Evolutionary conservation across 1,140 invertebrate genomes (phyloP).

Genomic region (Wiebesia pumilae): DNA sequence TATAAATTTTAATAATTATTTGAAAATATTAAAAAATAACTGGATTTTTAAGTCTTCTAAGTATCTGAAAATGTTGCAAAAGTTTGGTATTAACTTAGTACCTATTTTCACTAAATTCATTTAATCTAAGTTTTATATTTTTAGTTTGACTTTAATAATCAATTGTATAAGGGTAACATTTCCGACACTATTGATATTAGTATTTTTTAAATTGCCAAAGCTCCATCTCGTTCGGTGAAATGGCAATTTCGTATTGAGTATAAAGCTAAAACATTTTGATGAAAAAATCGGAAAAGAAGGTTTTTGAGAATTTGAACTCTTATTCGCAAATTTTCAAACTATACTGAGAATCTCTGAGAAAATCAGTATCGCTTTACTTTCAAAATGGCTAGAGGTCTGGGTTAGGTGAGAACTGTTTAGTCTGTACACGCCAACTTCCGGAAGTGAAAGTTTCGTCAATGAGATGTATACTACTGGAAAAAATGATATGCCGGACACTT

Average conservation of each 20-base stretch:
- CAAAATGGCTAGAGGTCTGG: not conserved
- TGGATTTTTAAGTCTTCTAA: too few relatives aligned
- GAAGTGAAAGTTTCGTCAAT: conserved; percentile 51
- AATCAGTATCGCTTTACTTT: not conserved
- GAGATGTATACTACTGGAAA: conserved; percentile 31
- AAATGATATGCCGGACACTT: conserved; percentile 36
- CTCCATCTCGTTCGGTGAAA: too few relatives aligned
- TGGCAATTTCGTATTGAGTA: too few relatives aligned
- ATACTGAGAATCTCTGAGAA: not conserved
- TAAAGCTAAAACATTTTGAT: not conserved
- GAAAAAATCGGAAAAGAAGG: not conserved
- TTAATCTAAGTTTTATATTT: too few relatives aligned
- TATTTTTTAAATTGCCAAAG: too few relatives aligned
- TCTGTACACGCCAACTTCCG: conserved; percentile 10
- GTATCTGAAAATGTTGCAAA: too few relatives aligned
- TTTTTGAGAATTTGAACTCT: not conserved
- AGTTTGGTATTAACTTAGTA: too few relatives aligned
- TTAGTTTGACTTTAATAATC: too few relatives aligned
- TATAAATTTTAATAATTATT: not conserved
- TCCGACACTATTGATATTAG: too few relatives aligned
- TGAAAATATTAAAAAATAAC: not conserved
- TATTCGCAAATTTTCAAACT: not conserved
- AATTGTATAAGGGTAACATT: too few relatives aligned
- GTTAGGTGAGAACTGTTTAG: not conserved
- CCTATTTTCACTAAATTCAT: too few relatives aligned